Evolutionary conservation across 2,888 invertebrate species (phyloP), one percentile per base, ranked within the genome.

Genomic region (Apeira syringaria): DNA sequence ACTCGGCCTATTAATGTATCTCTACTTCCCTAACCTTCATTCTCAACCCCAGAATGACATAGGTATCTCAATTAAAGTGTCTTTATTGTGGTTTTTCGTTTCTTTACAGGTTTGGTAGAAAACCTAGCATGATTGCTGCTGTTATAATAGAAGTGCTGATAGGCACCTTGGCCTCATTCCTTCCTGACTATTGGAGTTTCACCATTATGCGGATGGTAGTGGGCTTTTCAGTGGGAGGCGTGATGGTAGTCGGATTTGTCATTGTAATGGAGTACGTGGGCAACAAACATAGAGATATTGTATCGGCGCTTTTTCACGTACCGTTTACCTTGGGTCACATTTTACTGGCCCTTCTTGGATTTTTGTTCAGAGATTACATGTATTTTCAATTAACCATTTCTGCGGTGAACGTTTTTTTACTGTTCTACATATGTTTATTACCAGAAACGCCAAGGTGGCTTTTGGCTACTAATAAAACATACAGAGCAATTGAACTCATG

Each of bases 401-500:
- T 0, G 61, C 92, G 3, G 82, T 87, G 0, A 91, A 88, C 24
- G 61, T 90, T 10, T 54, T 94, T 31, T 78, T 94, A 29, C 79
- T 94, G 15, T 71, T 89, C 1, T 94, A 94, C 58, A 92, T 93
- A 63, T 94, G 94, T 89, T 57, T 94, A 25, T 77, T 96, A 28
- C 95, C 95, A 2, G 96, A 96, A 82, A 94, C 95, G 0, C 95
- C 96, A 0, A 91, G 95, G 56, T 96, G 96, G 95, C 83, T 96
- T 9, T 78, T 95, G 24, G 93, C 93, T 8, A 90, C 91, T 6
- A 94, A 94, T 1, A 91, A 90, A 55, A 86, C 92, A 33, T 91
- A 91, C 5, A 76, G 91, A 45, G 94, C 95, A 0, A 81, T 93
- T 0, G 61, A 67, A 37, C 80, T 94, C n/a, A 72, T 96, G 48